These are phyloP conservation scores for Charaxes varanes DNA, from an alignment of 1,140 invertebrate genomes.

Conservation along the genomic window DNA sequence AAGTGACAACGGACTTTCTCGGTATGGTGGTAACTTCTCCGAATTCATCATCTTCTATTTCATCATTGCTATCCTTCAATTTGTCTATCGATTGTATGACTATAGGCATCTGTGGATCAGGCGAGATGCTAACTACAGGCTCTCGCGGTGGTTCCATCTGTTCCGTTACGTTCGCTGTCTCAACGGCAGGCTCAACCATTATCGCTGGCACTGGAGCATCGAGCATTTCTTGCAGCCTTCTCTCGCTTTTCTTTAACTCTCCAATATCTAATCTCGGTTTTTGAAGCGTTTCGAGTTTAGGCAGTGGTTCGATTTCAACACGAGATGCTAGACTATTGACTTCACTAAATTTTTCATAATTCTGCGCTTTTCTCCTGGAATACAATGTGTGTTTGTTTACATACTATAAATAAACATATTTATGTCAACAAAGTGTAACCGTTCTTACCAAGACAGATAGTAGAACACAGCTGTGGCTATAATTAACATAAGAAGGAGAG, in stretches of 20 bases:
- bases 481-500: conserved; percentile 47
- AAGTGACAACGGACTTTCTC: conserved; percentile 64
- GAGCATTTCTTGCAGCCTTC: conserved; percentile 52
- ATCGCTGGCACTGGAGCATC: conserved; percentile 31
- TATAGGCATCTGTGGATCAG: conserved; percentile 31
- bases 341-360: conserved; percentile 52
- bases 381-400: conserved; percentile 16
- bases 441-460: conserved; percentile 51
- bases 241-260: conserved; percentile 51
- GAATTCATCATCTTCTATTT: conserved; percentile 52
- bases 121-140: conserved; percentile 23
- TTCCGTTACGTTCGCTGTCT: conserved; percentile 2
- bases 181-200: conserved; percentile 16
- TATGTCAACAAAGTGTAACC: no score
- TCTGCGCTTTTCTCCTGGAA: conserved; percentile 39
- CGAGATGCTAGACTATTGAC: conserved; percentile 46
- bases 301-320: conserved; percentile 21
- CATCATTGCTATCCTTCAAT: conserved; percentile 45
- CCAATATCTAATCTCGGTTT: conserved; percentile 48
- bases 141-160: conserved; percentile 11
- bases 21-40: conserved; percentile 40
- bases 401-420: no score
- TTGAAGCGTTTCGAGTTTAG: conserved; percentile 29
- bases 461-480: conserved; percentile 36
- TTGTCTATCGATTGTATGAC: conserved; percentile 63